Base-by-base conservation (phyloP, 2,888 invertebrate species). In the Campoplex capitator region DNA sequence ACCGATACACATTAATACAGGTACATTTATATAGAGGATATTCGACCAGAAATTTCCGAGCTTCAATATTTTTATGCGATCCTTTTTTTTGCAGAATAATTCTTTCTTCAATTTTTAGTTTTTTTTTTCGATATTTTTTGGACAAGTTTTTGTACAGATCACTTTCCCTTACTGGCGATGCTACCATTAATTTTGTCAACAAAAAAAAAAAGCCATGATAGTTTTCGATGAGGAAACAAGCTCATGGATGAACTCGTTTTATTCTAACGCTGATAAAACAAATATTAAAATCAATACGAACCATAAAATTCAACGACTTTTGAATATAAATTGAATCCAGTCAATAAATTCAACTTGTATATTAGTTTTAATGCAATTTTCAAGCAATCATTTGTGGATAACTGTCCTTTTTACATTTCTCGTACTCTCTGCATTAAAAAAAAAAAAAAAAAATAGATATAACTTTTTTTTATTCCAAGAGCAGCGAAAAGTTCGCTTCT, bases 1-100 rank as follows among this genome's bases (percentile, higher is more conserved):
- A 74, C 70, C 82, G 85, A 82, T 77, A 82, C 81, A 81, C 81
- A 81, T 85, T 77, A 77, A 81, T 82, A 68, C 38, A 68, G 71
- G 4, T 38, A 48, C 56, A 76, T 67, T 35, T 56, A 58, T 18
- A 28, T 54, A 58, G 11, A 42, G 74, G 42, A 3, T n/a, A 11
- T 74, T 74, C 42, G 35, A 42, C 4, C 23, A 9, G 9, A 23
- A 73, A 73, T 51, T 35, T 8, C 18, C 23, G n/a, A 23, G 28
- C 13, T 35, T 51, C 18, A 51, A n/a, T 7, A 74, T 11, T 56
- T 32, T 73, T 18, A 6, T 38, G 38, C 28, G 11, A 13, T 54
- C 18, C n/a, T 54, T 73, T 38, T 38, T 11, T 18, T 8, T 6
- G 32, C 13, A 11, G 16, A 23, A 23, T 13, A 11, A 13, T 13